Conservation (phyloP, 1,140 invertebrate species). For the Pseudomyrmex dendroicus region DNA sequence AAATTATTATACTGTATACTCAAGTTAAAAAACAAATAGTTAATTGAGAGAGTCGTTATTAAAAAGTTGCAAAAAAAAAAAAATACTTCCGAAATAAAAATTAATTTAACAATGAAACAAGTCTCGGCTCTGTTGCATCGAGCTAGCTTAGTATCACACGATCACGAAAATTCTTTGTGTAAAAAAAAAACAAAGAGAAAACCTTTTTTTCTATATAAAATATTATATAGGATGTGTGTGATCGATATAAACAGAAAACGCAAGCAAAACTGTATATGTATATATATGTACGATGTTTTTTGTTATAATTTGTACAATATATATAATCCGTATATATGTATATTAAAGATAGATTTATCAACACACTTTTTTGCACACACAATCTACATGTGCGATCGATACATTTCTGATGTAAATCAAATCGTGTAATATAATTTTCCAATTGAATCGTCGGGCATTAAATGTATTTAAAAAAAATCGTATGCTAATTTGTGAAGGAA, state of each 20-base stretch:
- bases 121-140: not conserved
- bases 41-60: conserved; percentile 26
- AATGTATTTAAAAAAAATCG: conserved; percentile 7
- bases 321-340: not conserved
- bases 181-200: too few relatives aligned
- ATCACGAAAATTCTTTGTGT: not conserved
- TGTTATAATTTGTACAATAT: conserved; percentile 29
- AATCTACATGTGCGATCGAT: not conserved
- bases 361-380: conserved; percentile 2
- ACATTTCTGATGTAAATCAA: conserved; percentile 28
- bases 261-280: not conserved
- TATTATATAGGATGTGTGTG: not conserved
- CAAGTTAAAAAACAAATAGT: conserved; percentile 7
- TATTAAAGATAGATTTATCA: conserved; percentile 4
- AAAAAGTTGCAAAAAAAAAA: conserved; percentile 14
- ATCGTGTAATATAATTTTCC: conserved; percentile 30
- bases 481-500: conserved; percentile 7
- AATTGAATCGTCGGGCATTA: conserved; percentile 41
- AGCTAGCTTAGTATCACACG: not conserved
- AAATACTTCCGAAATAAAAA: conserved; percentile 34
- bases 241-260: not conserved
- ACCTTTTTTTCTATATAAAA: not conserved
- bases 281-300: conserved; percentile 28
- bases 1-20: conserved; percentile 9
- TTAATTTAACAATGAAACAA: conserved; percentile 26